Base-by-base conservation (phyloP, 2,797 vertebrate genomes). In the Leptoclinus maculatus region DNA sequence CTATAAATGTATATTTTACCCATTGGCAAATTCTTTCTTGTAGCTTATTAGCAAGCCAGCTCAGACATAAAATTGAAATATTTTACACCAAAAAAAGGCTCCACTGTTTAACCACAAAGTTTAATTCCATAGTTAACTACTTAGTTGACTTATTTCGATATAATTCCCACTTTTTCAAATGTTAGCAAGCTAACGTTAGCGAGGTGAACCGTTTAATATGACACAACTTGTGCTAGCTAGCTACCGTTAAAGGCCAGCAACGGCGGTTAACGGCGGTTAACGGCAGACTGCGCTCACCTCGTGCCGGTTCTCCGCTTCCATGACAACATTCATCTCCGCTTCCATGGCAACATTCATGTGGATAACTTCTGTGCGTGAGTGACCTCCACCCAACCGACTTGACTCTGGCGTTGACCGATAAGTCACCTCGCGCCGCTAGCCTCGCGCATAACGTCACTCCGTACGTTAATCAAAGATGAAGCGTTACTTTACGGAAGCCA, bases 301-400 rank as follows among this genome's bases (percentile, higher is more conserved):
- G 21, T 16, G 57, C 10, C 65, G 82, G 4, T 27, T 57, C 12
- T 71, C 23, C 29, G 0, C 21, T 27, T 86, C 76, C 84, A 76
- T 49, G 7, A 47, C 36, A 12, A n/a, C 64, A 5, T 53, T 36
- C 39, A 47, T 57, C 14, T 71, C 21, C 36, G 0, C 23, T 27
- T 86, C 74, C 84, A 76, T 54, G 7, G 49, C 41, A 34, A 34
- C 32, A 34, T 34, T 34, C 32, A 34, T 34, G 32, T 34, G 5
- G 32, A 34, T 7, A 7, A 34, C 32, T 34, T 32, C 32, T 6
- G 7, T 1, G 6, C 6, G 51, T 14, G 51, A 25, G 12, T 13
- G 23, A 53, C 23, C 51, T 53, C 51, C n/a, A 25, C 51, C 1
- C 19, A 5, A 45, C 11, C 51, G 11, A 14, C 5, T 11, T 25